A percentile compares a stretch with the other conserved stretches of the same genome.
Conservation (phyloP, 1,140 invertebrate genomes). For the Vollenhovia emeryi region DNA sequence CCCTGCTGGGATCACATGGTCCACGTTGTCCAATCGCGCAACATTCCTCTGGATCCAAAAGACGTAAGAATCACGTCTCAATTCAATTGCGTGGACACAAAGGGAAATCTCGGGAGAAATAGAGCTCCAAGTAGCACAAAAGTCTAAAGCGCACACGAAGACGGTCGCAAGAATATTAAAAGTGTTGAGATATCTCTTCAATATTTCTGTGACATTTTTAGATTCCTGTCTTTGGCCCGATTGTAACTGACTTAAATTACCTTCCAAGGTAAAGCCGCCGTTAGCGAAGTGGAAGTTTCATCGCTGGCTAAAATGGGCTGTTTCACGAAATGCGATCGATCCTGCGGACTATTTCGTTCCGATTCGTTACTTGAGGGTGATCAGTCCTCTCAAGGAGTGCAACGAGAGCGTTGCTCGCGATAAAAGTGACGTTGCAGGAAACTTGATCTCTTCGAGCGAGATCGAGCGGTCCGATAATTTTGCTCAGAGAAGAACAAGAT, state of each 20-base stretch:
- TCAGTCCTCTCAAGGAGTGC: conserved; percentile 64
- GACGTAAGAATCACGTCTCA: conserved; percentile 49
- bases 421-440: neutral
- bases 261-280: conserved; percentile 67
- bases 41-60: conserved; percentile 77
- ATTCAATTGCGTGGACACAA: neutral
- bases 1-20: conserved; percentile 75
- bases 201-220: neutral
- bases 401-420: conserved; percentile 3
- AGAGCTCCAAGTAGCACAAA: neutral
- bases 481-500: conserved; percentile 38
- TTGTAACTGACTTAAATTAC: neutral
- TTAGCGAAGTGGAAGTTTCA: conserved; percentile 77
- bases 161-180: neutral
- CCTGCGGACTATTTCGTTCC: conserved; percentile 69
- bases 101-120: neutral
- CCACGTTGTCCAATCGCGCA: conserved; percentile 75
- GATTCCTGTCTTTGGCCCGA: neutral
- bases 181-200: neutral
- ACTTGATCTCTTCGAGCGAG: neutral
- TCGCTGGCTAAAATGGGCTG: conserved; percentile 82
- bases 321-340: conserved; percentile 71
- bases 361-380: conserved; percentile 75
- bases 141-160: neutral
- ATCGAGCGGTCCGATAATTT: conserved; percentile 2